Evolutionary conservation across 2,113 vertebrate genomes (phyloP).

Genomic region (Rhinoptilus africanus): DNA sequence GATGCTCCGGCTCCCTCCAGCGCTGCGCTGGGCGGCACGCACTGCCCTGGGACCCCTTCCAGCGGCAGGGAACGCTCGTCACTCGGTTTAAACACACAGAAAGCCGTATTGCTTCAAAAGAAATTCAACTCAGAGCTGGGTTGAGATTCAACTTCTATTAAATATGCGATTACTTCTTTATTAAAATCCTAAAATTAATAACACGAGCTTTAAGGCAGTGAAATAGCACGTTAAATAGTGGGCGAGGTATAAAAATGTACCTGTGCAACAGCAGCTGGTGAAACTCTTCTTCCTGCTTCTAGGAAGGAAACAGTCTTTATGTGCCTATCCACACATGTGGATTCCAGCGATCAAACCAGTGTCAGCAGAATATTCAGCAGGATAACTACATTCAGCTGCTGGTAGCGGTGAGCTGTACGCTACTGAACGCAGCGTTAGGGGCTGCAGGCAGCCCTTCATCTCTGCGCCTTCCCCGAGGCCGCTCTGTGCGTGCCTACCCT

Average conservation of each 20-base stretch:
- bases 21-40: background rate
- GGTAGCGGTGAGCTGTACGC: background rate
- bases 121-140: background rate
- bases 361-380: background rate
- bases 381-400: background rate
- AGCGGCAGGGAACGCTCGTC: background rate
- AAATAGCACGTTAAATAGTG: background rate
- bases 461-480: background rate
- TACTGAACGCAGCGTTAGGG: background rate
- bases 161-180: background rate
- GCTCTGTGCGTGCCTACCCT: background rate
- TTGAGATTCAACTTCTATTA: background rate
- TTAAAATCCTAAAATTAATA: background rate
- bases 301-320: background rate
- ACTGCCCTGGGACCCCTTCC: background rate
- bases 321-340: background rate
- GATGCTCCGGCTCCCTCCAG: fast-evolving
- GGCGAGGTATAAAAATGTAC: background rate
- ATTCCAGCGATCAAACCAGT: background rate
- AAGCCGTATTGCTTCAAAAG: background rate
- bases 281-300: background rate
- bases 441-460: background rate
- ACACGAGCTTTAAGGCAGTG: background rate
- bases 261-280: background rate
- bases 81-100: background rate